phyloP scores from a whole-genome alignment of 2,113 vertebrate genomes.

The Tychaedon coryphoeus region DNA sequence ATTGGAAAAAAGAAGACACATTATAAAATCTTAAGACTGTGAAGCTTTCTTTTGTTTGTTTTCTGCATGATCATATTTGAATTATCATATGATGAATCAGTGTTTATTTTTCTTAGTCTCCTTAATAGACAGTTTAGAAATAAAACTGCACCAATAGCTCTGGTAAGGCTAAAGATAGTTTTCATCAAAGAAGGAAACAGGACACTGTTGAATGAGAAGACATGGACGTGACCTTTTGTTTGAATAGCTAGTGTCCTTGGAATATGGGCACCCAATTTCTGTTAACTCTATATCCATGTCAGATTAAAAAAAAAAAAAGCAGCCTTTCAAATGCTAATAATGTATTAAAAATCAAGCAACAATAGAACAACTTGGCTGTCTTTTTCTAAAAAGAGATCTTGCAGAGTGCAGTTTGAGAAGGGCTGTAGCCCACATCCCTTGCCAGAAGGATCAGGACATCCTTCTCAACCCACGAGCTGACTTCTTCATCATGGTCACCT shows the following conservation, averaged over 20 bases:
- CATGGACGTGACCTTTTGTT: background rate
- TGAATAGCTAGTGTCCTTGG: background rate
- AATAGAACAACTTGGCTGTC: background rate
- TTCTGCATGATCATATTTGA: background rate
- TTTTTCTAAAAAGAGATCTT: background rate
- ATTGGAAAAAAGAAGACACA: background rate
- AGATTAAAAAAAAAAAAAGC: background rate
- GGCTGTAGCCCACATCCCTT: background rate
- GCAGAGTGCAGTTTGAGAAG: background rate
- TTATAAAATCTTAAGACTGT: background rate
- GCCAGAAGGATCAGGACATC: background rate
- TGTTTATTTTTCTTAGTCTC: background rate
- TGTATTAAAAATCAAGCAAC: background rate
- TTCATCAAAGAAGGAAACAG: background rate
- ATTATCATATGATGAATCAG: background rate
- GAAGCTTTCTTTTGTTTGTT: background rate
- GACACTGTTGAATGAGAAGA: background rate
- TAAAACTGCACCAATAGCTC: background rate
- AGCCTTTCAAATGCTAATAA: background rate
- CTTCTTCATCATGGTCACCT: background rate
- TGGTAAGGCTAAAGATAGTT: background rate
- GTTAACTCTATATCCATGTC: background rate
- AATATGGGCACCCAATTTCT: background rate
- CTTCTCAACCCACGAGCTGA: accelerated
- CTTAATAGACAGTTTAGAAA: background rate